Conservation (phyloP, 2,888 invertebrate genomes). For the Microplitis manilae region DNA sequence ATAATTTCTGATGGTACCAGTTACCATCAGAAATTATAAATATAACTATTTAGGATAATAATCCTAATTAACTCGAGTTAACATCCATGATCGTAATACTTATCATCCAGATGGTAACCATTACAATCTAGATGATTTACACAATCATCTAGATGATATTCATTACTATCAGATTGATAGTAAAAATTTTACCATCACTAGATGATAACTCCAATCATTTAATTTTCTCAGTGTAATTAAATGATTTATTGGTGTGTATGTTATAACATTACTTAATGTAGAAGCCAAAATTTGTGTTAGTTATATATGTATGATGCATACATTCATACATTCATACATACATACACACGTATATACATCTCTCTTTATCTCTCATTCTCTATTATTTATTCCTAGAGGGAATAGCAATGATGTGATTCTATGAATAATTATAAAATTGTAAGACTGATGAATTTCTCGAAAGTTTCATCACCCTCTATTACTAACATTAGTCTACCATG, state of each 20-base stretch:
- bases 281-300: not conserved
- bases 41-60: too few relatives aligned
- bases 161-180: too few relatives aligned
- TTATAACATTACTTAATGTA: not conserved
- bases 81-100: too few relatives aligned
- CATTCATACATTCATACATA: not conserved
- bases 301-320: not conserved
- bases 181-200: too few relatives aligned
- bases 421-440: constrained; percentile 57
- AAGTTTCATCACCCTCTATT: constrained; percentile 39
- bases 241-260: not conserved
- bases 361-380: not conserved
- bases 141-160: too few relatives aligned
- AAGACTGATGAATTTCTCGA: constrained; percentile 28
- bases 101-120: too few relatives aligned
- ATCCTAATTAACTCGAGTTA: too few relatives aligned
- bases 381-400: not conserved
- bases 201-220: too few relatives aligned
- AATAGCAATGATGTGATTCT: constrained; percentile 19
- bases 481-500: constrained; percentile 61
- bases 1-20: too few relatives aligned
- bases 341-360: not conserved
- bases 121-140: too few relatives aligned
- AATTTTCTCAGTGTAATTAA: too few relatives aligned
- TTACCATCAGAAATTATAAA: too few relatives aligned